Percentiles rank a stretch among this genome's conserved stretches.
Conservation (phyloP, 2,888 invertebrate species). For the Brachyptera risi region DNA sequence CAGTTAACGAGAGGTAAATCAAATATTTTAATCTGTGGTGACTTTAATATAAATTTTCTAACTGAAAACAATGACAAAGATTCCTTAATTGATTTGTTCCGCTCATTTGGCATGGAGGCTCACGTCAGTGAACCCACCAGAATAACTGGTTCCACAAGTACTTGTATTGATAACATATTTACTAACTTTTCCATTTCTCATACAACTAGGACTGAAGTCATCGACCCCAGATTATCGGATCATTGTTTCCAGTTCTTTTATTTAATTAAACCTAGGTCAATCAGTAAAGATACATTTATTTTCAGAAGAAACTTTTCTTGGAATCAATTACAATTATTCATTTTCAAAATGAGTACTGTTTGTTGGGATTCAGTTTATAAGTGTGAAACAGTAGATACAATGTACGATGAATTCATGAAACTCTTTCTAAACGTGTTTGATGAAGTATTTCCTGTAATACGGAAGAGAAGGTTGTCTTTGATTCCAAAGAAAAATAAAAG, state of each 20-base stretch:
- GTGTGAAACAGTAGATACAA: neutral
- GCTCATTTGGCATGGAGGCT: neutral
- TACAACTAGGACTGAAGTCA: too few relatives aligned
- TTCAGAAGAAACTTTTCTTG: too few relatives aligned
- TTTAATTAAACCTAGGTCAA: neutral
- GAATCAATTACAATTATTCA: neutral
- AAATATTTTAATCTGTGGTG: neutral
- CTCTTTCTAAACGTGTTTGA: too few relatives aligned
- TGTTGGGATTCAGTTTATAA: neutral
- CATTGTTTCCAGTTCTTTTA: neutral
- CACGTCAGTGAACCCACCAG: neutral
- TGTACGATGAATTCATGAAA: neutral
- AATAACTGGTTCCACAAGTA: neutral
- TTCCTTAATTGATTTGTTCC: neutral
- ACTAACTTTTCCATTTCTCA: too few relatives aligned
- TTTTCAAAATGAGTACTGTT: neutral
- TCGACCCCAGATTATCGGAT: neutral
- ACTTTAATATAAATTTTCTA: neutral
- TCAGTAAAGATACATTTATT: neutral
- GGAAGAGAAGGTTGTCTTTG: too few relatives aligned
- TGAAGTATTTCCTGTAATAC: too few relatives aligned
- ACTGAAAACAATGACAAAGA: neutral
- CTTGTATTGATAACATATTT: neutral
- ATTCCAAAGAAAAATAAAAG: too few relatives aligned
- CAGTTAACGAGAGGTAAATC: neutral